A percentile compares a stretch with the other conserved stretches of the same genome.
Evolutionary conservation across 2,888 invertebrate species (phyloP).

Genomic region (Andrena flavipes): DNA sequence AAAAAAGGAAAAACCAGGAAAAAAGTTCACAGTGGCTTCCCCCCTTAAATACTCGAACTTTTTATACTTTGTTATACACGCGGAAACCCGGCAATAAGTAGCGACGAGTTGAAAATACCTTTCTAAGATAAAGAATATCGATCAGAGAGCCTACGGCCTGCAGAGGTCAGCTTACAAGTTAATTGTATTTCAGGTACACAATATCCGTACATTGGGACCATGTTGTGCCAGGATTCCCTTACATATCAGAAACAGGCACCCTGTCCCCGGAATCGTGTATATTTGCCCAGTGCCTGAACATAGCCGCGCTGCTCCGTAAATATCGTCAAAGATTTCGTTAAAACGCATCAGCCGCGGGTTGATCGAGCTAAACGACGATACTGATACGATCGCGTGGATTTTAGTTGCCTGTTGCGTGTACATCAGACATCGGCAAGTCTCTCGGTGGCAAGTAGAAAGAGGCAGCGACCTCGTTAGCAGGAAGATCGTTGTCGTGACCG

Average conservation of each 20-base stretch:
- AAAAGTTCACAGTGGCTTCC: no score
- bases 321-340: constrained; percentile 43
- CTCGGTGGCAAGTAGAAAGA: constrained; percentile 79
- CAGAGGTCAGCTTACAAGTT: not conserved
- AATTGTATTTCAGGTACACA: constrained; percentile 46
- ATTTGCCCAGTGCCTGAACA: constrained; percentile 87
- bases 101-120: no score
- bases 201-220: constrained; percentile 85
- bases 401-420: constrained; percentile 86
- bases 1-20: no score
- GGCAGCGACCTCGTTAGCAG: constrained; percentile 70
- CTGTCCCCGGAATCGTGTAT: constrained; percentile 88
- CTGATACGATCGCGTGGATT: not conserved
- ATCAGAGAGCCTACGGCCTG: not conserved
- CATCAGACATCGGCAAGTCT: constrained; percentile 86
- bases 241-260: constrained; percentile 88
- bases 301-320: constrained; percentile 86
- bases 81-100: no score
- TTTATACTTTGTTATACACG: no score
- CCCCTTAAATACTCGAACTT: no score
- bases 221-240: constrained; percentile 86
- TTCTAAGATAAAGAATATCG: not conserved
- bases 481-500: constrained; percentile 75
- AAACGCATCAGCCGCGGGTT: not conserved
- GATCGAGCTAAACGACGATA: not conserved